Base-by-base conservation (phyloP, 1,140 invertebrate genomes). In the Rhizoglyphus robini region DNA sequence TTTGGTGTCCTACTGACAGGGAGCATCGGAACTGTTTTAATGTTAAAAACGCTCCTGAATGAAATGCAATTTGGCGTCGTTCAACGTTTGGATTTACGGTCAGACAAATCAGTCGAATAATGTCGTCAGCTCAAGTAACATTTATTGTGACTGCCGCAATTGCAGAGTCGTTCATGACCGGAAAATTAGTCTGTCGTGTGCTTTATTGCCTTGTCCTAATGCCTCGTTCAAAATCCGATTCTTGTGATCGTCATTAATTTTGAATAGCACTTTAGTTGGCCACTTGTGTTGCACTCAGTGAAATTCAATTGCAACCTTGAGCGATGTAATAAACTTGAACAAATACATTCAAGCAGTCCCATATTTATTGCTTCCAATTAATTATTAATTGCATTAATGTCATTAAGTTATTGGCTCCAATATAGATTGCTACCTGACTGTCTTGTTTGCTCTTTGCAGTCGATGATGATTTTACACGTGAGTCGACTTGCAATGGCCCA, bases 201-300 rank as follows among this genome's bases (percentile, higher is more conserved):
- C 41, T 23, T 46, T 15, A 15, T 23, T 46, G 41, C 41, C 41
- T 23, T n/a, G n/a, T n/a, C n/a, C n/a, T n/a, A n/a, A n/a, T n/a
- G n/a, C n/a, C n/a, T n/a, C n/a, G n/a, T n/a, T n/a, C 8, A 25
- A 15, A 54, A 20, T 27, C 8, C 51, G 51, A 54, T 54, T 54
- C 51, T 54, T 54, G 51, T 54, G 51, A 54, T 54, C 31, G 51
- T 54, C 51, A 54, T 54, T 54, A 54, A 54, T 54, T 54, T 54
- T 54, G 51, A 54, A 54, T 54, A 23, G 8, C 8, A 41, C 36
- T 11, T 41, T 41, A 41, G 18, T 8, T 41, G 8, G 36, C n/a
- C n/a, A n/a, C n/a, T n/a, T n/a, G n/a, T n/a, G n/a, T n/a, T 20
- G 31, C 23, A 11, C 8, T 54, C 23, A 20, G 51, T 20, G 23